Conservation (phyloP, 1,140 invertebrate genomes). For the Drosophila pseudoobscura region DNA sequence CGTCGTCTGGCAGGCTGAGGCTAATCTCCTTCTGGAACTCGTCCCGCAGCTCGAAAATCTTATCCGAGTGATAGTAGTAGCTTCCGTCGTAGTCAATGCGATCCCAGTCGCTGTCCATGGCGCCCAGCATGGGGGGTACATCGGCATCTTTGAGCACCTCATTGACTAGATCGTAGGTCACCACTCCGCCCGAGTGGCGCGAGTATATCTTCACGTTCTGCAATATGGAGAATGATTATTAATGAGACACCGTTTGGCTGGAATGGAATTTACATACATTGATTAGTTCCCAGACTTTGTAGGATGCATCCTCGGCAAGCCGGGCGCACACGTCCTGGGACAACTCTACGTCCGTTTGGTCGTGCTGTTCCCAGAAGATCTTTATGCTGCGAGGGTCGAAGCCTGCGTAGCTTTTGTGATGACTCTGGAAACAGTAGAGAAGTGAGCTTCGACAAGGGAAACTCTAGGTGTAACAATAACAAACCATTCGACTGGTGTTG, state of each 20-base stretch:
- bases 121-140: conserved; percentile 75
- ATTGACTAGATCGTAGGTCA: conserved; percentile 81
- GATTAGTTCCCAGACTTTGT: conserved; percentile 81
- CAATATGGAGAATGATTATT: neutral
- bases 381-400: conserved; percentile 75
- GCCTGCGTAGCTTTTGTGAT: conserved; percentile 76
- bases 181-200: conserved; percentile 74
- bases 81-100: conserved; percentile 80
- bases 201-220: conserved; percentile 81
- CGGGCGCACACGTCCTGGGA: conserved; percentile 74
- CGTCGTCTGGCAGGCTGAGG: conserved; percentile 46
- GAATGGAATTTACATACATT: conserved; percentile 46
- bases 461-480: neutral
- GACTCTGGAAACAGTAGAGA: conserved; percentile 26
- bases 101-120: conserved; percentile 81
- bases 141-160: conserved; percentile 79
- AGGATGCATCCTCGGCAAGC: conserved; percentile 80
- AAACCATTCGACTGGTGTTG: conserved; percentile 39
- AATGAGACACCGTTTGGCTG: neutral
- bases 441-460: too few relatives aligned
- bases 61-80: conserved; percentile 77
- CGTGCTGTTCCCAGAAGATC: conserved; percentile 82
- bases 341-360: conserved; percentile 79
- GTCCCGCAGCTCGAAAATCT: conserved; percentile 74
- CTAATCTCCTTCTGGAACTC: conserved; percentile 74